Evolutionary conservation across 64 coral and sea anemone genomes (phyloP), one percentile per base, ranked within the genome.

Genomic region (Platygyra sinensis): DNA sequence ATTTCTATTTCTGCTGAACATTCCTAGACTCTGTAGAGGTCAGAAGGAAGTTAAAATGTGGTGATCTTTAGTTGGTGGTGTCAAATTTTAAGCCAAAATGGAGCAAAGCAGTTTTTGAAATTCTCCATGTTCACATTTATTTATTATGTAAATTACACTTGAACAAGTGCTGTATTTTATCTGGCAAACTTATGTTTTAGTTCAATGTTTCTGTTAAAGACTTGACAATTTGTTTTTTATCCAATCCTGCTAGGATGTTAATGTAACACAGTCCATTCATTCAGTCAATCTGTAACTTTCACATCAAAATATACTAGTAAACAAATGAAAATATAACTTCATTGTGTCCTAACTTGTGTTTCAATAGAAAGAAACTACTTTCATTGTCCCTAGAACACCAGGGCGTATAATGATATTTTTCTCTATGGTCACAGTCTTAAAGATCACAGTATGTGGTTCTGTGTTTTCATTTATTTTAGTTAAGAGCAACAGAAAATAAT

Each of bases 341-440:
- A 85, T 85, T 85, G 81, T 85, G 30, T 71, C 12, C 46, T n/a
- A 69, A 27, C 17, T 27, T 50, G 10, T 71, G 62, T 60, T 80
- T 80, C 28, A 62, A 18, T 61, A 32, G 30, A 32, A 80, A 3
- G 28, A 62, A 85, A 49, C 33, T 51, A 72, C 63, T 14, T 85
- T 33, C n/a, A 63, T 39, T 85, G 36, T 72, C 63, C 5, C 11
- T 69, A n/a, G 15, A 72, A 0, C 36, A 42, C 36, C 12, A 57
- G 33, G 33, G 49, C 19, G 10, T 28, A 79, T 20, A 49, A 52
- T 50, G 7, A 52, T 20, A 1, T 24, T 77, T 50, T 52, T 28
- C 36, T 77, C 39, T 77, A 36, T 73, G 8, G 71, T 25, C n/a
- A 73, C 27, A 15, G 71, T 73, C 27, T 29, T 30, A 30, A 73